A percentile compares a stretch with the other conserved stretches of the same genome.
phyloP scores from a whole-genome alignment of 2,113 vertebrate species.

The Cheilinus undulatus region DNA sequence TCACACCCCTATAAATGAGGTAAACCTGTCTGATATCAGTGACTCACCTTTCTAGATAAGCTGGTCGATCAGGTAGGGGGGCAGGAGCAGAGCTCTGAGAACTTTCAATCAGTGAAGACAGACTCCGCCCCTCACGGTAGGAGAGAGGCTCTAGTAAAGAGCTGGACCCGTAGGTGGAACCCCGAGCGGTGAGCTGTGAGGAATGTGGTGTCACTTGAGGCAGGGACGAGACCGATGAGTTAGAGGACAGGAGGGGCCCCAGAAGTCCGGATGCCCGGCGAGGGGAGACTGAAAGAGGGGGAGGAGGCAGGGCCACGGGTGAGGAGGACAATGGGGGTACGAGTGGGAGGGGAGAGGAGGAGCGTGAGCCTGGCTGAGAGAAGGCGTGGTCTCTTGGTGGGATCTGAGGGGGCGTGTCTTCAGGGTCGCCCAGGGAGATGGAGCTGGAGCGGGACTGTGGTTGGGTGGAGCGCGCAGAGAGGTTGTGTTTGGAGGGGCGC shows the following conservation, averaged over 20 bases:
- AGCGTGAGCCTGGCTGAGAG: constrained; percentile 92
- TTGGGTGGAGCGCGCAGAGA: constrained; percentile 66
- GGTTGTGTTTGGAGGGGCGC: constrained; percentile 83
- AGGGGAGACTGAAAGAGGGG: constrained; percentile 85
- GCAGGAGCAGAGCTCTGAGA: constrained; percentile 86
- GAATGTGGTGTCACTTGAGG: constrained; percentile 56
- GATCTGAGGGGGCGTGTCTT: constrained; percentile 87
- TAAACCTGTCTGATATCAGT: background rate
- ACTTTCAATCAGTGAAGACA: constrained; percentile 70
- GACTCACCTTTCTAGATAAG: constrained; percentile 89
- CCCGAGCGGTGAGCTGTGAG: constrained; percentile 84
- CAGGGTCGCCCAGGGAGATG: constrained; percentile 83
- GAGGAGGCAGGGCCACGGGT: constrained; percentile 87
- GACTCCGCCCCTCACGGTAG: constrained; percentile 74
- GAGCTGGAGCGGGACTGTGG: constrained; percentile 58
- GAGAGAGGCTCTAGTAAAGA: constrained; percentile 89
- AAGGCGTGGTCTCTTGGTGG: constrained; percentile 91
- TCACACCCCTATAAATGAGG: background rate
- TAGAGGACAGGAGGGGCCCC: constrained; percentile 81
- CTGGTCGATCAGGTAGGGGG: constrained; percentile 90
- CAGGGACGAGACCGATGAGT: constrained; percentile 62
- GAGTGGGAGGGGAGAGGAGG: constrained; percentile 88
- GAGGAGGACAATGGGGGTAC: constrained; percentile 64
- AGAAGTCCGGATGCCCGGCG: constrained; percentile 82
- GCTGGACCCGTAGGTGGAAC: constrained; percentile 84